Evolutionary conservation across 2,888 invertebrate genomes (phyloP), one percentile per base, ranked within the genome.

Genomic region (Tolmerus cingulatus): DNA sequence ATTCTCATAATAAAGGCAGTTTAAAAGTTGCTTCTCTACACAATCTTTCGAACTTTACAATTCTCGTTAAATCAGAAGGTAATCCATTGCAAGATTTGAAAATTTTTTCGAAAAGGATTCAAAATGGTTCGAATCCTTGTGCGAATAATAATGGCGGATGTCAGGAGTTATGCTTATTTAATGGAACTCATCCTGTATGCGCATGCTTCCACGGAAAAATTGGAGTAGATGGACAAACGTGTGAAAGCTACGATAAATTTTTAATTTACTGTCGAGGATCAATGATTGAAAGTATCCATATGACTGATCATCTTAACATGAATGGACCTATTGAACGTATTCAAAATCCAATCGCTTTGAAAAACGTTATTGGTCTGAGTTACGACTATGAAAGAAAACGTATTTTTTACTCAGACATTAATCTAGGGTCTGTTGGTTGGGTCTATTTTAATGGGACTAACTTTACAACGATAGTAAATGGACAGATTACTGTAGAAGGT

Each of bases 331-430:
- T 95, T 89, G 95, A 95, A 77, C 94, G 95, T 57, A 96, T 98
- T 87, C 94, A 95, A 88, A 95, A 96, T 91, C 93, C 94, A 88
- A 95, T 95, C 5, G 93, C 95, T 90, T 96, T 98, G 95, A 94
- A 96, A 87, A 98, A 98, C 93, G 97, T 97, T 9, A 97, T 98
- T 90, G 97, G 97, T 30, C 93, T 98, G 86, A 95, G 97, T 1
- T 97, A 95, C 92, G 96, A 97, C 93, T 97, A 96, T 92, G 92
- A 93, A 87, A 93, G 93, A 46, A 94, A 95, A 89, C 93, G 95
- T 82, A 93, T 97, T 81, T 97, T 97, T 93, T 98, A 97, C 93
- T 97, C 97, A 0, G 98, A 98, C 92, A 97, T 98, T 88, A 97
- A 97, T 91, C 94, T 96, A 90, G 97, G 97, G 87, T 95, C 96